Conservation (phyloP, 2,797 vertebrate species). For the Sebastes reedi region DNA sequence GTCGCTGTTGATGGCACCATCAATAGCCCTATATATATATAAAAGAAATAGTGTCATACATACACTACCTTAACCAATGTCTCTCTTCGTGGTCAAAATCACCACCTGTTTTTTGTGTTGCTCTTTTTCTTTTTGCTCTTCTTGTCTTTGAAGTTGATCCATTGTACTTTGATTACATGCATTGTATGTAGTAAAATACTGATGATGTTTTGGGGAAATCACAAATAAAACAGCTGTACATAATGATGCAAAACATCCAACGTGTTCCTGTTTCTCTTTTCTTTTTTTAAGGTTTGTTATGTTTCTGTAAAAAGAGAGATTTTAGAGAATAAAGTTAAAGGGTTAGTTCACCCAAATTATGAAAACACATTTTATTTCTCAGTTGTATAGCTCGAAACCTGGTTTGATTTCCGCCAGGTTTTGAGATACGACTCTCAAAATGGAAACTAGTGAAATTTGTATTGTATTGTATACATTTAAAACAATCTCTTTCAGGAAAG, state of each 20-base stretch:
- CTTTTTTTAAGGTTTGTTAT: not conserved
- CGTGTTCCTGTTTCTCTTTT: not conserved
- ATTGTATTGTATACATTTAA: not conserved
- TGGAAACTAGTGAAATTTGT: not conserved
- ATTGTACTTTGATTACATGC: constrained; percentile 81
- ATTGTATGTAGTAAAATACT: constrained; percentile 81
- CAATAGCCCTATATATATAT: constrained; percentile 33
- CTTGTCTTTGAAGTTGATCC: constrained; percentile 72
- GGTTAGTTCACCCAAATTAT: not conserved
- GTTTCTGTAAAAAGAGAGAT: not conserved
- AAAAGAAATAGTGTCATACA: constrained; percentile 62
- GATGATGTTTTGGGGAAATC: constrained; percentile 78
- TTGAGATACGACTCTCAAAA: no score
- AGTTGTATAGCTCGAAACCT: no score
- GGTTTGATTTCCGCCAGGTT: no score
- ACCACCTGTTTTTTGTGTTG: constrained; percentile 56
- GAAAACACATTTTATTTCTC: no score
- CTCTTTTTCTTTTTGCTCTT: constrained; percentile 59
- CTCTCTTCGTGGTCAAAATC: constrained; percentile 61
- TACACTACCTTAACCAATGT: constrained; percentile 61
- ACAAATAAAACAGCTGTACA: constrained; percentile 85
- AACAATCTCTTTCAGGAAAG: not conserved
- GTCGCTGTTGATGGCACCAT: constrained; percentile 54
- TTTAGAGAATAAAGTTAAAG: no score
- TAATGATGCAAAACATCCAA: constrained; percentile 72